Conservation (phyloP, 2,797 vertebrate genomes). For the Lophius americanus region DNA sequence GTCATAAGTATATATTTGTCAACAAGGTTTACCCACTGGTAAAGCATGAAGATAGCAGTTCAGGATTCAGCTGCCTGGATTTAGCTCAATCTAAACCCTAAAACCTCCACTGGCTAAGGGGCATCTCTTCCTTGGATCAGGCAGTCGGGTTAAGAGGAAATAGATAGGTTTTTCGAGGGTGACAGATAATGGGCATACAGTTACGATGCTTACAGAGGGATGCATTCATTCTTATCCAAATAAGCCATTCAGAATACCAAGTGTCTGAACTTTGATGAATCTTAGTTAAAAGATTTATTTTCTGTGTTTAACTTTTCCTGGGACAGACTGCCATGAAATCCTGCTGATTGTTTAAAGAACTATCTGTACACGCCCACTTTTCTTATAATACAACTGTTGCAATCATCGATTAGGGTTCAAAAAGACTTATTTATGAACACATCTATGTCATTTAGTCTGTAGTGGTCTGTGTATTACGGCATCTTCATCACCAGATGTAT, state of each 20-base stretch:
- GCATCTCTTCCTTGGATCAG: constrained; percentile 1
- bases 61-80: constrained; percentile 38
- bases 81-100: constrained; percentile 47
- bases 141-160: constrained; percentile 40
- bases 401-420: constrained; percentile 3
- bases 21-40: constrained; percentile 31
- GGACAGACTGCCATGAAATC: background rate
- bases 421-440: background rate
- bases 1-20: constrained; percentile 55
- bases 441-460: background rate
- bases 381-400: constrained; percentile 7
- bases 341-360: background rate
- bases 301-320: background rate
- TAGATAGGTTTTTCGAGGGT: constrained; percentile 6
- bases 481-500: too few species aligned
- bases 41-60: constrained; percentile 6
- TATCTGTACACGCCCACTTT: constrained; percentile 1
- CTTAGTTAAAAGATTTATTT: background rate
- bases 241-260: background rate
- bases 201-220: background rate
- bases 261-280: too few species aligned
- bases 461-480: background rate
- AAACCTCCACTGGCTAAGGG: constrained; percentile 45
- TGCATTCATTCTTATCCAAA: background rate
- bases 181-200: background rate